A percentile compares a stretch with the other conserved stretches of the same genome.
These are phyloP conservation scores for Ephydatia muelleri DNA, from an alignment of 37 sponge, comb jelly and placozoan species.

Conservation along the genomic window DNA sequence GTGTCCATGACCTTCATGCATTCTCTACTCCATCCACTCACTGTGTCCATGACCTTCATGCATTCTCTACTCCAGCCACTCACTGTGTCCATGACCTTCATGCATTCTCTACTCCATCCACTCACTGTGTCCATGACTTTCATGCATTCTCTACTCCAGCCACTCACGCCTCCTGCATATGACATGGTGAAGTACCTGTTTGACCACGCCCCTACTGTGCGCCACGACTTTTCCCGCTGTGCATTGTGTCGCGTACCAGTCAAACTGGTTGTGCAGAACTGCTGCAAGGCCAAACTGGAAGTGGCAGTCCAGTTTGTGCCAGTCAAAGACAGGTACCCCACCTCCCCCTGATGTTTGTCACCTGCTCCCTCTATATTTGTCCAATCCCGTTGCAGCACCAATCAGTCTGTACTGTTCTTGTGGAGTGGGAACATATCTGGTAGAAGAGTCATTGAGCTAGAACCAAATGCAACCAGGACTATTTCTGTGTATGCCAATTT, in stretches of 20 bases:
- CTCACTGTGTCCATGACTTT: constrained; percentile 6
- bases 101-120: not conserved
- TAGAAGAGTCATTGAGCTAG: constrained; percentile 6
- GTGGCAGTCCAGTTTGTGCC: constrained; percentile 7
- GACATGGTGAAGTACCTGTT: constrained; percentile 56
- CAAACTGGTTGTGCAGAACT: constrained; percentile 48
- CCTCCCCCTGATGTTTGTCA: no score
- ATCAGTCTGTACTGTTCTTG: constrained; percentile 3
- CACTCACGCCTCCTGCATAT: constrained; percentile 29
- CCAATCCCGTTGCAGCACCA: not conserved
- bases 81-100: not conserved
- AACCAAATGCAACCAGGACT: constrained; percentile 28
- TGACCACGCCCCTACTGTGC: constrained; percentile 34
- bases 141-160: not conserved
- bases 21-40: no score
- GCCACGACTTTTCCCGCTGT: constrained; percentile 4
- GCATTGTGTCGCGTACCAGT: constrained; percentile 41
- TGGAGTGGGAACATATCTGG: constrained; percentile 48
- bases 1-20: no score
- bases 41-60: no score
- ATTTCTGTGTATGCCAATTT: constrained; percentile 45
- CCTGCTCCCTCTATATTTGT: not conserved
- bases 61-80: no score
- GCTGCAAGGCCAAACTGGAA: constrained; percentile 16
- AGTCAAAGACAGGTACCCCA: not conserved